phyloP scores from a whole-genome alignment of 2,888 invertebrate species.

The Andrena trimmerana region DNA sequence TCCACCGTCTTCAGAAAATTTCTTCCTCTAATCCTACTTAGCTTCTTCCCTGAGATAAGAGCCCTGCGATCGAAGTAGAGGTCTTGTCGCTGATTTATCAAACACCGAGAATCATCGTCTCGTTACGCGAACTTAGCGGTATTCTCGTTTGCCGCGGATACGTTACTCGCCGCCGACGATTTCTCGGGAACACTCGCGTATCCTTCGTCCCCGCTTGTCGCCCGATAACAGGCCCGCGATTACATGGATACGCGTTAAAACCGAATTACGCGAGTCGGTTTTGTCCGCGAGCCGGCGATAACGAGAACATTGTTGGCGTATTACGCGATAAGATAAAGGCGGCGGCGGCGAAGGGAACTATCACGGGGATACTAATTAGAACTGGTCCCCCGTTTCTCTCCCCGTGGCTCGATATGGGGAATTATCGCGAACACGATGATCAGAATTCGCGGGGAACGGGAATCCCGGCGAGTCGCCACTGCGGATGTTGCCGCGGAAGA shows the following conservation, averaged over 20 bases:
- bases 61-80: too few species aligned
- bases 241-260: slow-evolving; percentile 57
- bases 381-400: slow-evolving; percentile 30
- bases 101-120: too few species aligned
- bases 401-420: slow-evolving; percentile 5
- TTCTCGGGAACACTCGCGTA: slow-evolving; percentile 16
- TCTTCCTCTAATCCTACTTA: too few species aligned
- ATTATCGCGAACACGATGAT: slow-evolving; percentile 40
- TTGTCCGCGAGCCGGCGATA: slow-evolving; percentile 32
- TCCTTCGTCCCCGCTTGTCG: slow-evolving; percentile 42
- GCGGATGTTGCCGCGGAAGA: slow-evolving; percentile 1
- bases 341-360: slow-evolving; percentile 24
- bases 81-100: too few species aligned
- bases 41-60: too few species aligned
- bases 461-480: not conserved
- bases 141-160: not conserved
- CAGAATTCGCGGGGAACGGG: slow-evolving; percentile 25
- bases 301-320: slow-evolving; percentile 54
- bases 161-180: slow-evolving; percentile 11
- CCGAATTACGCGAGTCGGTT: slow-evolving; percentile 61
- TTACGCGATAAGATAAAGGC: slow-evolving; percentile 60
- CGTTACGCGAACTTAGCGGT: too few species aligned
- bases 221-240: slow-evolving; percentile 58
- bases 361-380: slow-evolving; percentile 53
- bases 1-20: too few species aligned